Conservation (phyloP, 2,888 invertebrate species). For the Yponomeuta sedellus region DNA sequence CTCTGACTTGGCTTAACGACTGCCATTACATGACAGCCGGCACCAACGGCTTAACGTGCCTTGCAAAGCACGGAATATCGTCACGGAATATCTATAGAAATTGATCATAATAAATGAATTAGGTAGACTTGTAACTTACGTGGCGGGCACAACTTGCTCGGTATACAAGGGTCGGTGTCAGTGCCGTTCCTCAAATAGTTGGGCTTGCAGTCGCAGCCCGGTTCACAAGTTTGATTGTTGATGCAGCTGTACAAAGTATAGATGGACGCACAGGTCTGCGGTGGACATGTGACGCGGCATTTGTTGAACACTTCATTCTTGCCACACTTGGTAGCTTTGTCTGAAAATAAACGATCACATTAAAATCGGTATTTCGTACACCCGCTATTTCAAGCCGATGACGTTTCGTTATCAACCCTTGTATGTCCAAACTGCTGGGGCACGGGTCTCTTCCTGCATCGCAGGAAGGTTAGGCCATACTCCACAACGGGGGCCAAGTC, state of each 20-base stretch:
- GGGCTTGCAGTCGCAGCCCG: conserved; percentile 20
- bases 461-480: too few relatives aligned
- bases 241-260: conserved; percentile 7
- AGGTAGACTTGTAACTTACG: not conserved
- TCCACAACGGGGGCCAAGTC: too few relatives aligned
- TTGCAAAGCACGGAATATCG: too few relatives aligned
- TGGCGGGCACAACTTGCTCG: conserved; percentile 9
- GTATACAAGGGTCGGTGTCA: conserved; percentile 3
- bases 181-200: conserved; percentile 10
- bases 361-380: not conserved
- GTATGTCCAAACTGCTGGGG: too few relatives aligned
- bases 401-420: too few relatives aligned
- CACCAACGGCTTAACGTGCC: too few relatives aligned
- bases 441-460: too few relatives aligned
- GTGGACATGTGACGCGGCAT: conserved; percentile 18
- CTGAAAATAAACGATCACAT: conserved; percentile 2
- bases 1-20: too few relatives aligned
- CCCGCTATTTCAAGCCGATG: too few relatives aligned
- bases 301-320: conserved; percentile 16
- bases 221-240: not conserved
- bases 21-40: too few relatives aligned
- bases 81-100: too few relatives aligned
- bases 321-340: conserved; percentile 5
- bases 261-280: conserved; percentile 14
- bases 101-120: too few relatives aligned